Percentiles rank a stretch among this genome's conserved stretches.
phyloP scores from a whole-genome alignment of 2,113 vertebrate genomes.

The zebrafish (Danio rerio) region DNA sequence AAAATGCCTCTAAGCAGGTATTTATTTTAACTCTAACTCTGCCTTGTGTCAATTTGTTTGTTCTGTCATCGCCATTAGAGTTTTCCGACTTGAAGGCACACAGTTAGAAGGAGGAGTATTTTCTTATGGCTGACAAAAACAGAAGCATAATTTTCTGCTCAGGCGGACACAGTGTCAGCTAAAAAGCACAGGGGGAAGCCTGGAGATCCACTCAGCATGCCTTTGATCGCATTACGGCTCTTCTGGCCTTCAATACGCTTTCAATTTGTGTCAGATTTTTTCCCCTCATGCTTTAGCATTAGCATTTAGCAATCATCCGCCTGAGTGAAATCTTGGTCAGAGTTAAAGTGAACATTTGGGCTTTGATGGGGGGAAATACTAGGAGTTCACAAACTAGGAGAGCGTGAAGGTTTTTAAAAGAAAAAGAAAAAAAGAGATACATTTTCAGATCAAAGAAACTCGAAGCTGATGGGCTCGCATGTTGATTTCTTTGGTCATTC shows the following conservation, averaged over 20 bases:
- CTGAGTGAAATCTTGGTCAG: conserved; percentile 46
- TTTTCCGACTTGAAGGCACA: conserved; percentile 2
- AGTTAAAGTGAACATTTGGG: background rate
- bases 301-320: conserved; percentile 66
- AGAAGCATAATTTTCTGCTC: conserved; percentile 73
- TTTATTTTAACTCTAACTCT: conserved; percentile 21
- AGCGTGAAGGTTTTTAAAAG: conserved; percentile 6
- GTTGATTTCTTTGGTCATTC: background rate
- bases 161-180: conserved; percentile 72
- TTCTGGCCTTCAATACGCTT: conserved; percentile 65
- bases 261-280: conserved; percentile 70
- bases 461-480: background rate
- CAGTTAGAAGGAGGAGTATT: conserved; percentile 24
- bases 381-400: conserved; percentile 7
- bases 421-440: background rate
- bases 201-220: conserved; percentile 76
- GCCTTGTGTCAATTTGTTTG: background rate
- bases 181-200: conserved; percentile 73
- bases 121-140: conserved; percentile 58
- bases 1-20: conserved; percentile 16
- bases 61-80: conserved; percentile 9
- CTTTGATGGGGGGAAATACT: conserved; percentile 12
- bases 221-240: conserved; percentile 79
- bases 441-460: conserved; percentile 23
- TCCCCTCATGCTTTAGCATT: conserved; percentile 67